These are phyloP conservation scores for Harpalus rubripes DNA, from an alignment of 2,888 invertebrate species.

Conservation along the genomic window DNA sequence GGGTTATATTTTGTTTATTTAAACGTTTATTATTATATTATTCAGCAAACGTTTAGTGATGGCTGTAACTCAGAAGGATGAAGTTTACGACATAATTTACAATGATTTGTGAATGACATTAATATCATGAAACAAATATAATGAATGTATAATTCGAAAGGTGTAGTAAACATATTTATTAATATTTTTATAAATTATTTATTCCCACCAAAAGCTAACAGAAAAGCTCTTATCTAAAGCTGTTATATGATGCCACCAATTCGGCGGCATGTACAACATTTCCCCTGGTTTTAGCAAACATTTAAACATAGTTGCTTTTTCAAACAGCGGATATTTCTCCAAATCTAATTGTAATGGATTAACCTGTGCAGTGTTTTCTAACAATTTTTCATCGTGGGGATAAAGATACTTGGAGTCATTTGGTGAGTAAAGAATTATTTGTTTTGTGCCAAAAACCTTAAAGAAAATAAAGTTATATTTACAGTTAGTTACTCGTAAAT, in stretches of 20 bases:
- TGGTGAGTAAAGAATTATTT: constrained; percentile 90
- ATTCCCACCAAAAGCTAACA: constrained; percentile 98
- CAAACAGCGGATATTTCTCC: constrained; percentile 85
- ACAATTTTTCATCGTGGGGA: constrained; percentile 87
- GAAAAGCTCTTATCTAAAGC: constrained; percentile 95
- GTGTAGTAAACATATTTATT: neutral
- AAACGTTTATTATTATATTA: too few species aligned
- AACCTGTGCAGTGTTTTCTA: constrained; percentile 94
- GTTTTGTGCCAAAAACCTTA: constrained; percentile 92
- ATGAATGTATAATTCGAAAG: too few species aligned
- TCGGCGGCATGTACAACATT: constrained; percentile 95
- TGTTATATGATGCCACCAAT: constrained; percentile 98
- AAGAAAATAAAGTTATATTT: constrained; percentile 48
- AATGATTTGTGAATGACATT: too few species aligned
- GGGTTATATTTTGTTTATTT: too few species aligned
- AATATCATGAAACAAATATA: too few species aligned
- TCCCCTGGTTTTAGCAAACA: constrained; percentile 90
- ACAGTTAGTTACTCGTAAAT: constrained; percentile 52
- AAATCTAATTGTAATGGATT: constrained; percentile 90
- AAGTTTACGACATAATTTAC: too few species aligned
- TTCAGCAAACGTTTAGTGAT: too few species aligned
- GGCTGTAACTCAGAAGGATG: too few species aligned
- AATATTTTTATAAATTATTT: constrained; percentile 71
- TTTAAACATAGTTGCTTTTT: constrained; percentile 82
- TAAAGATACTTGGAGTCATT: constrained; percentile 86